Evolutionary conservation across 2,797 vertebrate species (phyloP).

Genomic region (Selene dorsalis): DNA sequence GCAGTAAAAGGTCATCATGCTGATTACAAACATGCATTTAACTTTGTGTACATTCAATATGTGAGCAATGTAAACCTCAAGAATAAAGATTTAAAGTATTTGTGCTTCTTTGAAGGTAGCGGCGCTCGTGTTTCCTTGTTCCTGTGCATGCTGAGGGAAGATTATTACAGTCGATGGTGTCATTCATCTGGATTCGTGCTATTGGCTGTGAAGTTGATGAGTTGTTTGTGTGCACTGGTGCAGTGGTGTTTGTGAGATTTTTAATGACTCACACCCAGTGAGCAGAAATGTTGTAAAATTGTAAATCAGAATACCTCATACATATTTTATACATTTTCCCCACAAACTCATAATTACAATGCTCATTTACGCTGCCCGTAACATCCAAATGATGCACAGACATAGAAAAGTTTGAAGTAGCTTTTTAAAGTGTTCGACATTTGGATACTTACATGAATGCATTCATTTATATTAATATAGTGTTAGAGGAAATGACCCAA

Average conservation of each 20-base stretch:
- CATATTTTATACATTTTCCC: constrained; percentile 59
- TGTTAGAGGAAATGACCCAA: constrained; percentile 19
- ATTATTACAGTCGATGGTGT: constrained; percentile 42
- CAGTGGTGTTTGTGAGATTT: constrained; percentile 44
- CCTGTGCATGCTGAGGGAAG: not conserved
- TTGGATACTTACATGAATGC: constrained; percentile 17
- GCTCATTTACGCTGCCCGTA: constrained; percentile 45
- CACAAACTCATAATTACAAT: constrained; percentile 48
- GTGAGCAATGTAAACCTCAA: not conserved
- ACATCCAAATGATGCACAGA: constrained; percentile 34
- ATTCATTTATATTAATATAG: constrained; percentile 31
- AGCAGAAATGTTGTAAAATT: constrained; percentile 55
- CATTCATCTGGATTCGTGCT: constrained; percentile 55
- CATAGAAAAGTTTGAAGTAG: constrained; percentile 25
- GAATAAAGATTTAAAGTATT: not conserved
- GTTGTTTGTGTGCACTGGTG: constrained; percentile 32
- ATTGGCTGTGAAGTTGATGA: constrained; percentile 34
- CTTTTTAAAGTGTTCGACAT: constrained; percentile 22
- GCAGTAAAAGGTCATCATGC: not conserved
- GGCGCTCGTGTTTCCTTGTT: not conserved
- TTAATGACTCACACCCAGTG: constrained; percentile 57
- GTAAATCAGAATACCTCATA: constrained; percentile 64
- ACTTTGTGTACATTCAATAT: not conserved
- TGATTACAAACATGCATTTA: not conserved
- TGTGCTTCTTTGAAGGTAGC: not conserved